A percentile compares a stretch with the other conserved stretches of the same genome.
Conservation (phyloP, 2,797 vertebrate genomes). For the Microctenopoma steveboyesi region DNA sequence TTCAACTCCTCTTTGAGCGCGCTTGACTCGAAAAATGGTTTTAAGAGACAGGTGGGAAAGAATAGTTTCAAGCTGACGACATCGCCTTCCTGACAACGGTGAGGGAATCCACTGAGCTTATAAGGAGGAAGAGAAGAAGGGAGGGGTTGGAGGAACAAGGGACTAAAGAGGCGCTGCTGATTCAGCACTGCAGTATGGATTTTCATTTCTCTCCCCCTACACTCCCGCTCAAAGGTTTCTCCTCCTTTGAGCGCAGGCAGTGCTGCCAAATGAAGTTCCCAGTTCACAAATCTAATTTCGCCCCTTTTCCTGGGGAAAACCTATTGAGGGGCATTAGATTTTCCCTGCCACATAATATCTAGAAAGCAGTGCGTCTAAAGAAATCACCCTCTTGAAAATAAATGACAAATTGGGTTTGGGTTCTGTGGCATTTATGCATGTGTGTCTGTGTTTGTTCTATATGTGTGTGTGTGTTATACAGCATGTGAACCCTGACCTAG, state of each 20-base stretch:
- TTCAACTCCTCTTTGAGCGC: constrained; percentile 66
- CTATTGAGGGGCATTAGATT: constrained; percentile 93
- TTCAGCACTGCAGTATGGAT: constrained; percentile 87
- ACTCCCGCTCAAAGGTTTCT: constrained; percentile 23
- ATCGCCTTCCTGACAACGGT: constrained; percentile 1
- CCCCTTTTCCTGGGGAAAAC: constrained; percentile 68
- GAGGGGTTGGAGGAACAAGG: constrained; percentile 32
- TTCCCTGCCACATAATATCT: constrained; percentile 94
- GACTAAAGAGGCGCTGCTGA: constrained; percentile 75
- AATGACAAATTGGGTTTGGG: constrained; percentile 96
- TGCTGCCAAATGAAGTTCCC: constrained; percentile 80
- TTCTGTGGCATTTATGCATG: constrained; percentile 35
- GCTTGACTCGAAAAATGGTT: constrained; percentile 46
- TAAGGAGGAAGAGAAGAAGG: constrained; percentile 21
- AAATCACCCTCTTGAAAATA: constrained; percentile 92
- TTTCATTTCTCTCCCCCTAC: constrained; percentile 74
- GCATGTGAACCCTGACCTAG: constrained; percentile 43
- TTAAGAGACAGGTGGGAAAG: not conserved
- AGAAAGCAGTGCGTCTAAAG: constrained; percentile 89
- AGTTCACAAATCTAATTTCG: constrained; percentile 80
- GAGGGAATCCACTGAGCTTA: constrained; percentile 40
- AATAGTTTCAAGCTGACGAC: constrained; percentile 22
- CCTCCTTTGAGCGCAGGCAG: constrained; percentile 33
- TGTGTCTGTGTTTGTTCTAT: constrained; percentile 84
- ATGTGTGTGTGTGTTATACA: not conserved